A percentile compares a stretch with the other conserved stretches of the same genome.
phyloP scores from a whole-genome alignment of 2,113 vertebrate species.

The Apus apus region DNA sequence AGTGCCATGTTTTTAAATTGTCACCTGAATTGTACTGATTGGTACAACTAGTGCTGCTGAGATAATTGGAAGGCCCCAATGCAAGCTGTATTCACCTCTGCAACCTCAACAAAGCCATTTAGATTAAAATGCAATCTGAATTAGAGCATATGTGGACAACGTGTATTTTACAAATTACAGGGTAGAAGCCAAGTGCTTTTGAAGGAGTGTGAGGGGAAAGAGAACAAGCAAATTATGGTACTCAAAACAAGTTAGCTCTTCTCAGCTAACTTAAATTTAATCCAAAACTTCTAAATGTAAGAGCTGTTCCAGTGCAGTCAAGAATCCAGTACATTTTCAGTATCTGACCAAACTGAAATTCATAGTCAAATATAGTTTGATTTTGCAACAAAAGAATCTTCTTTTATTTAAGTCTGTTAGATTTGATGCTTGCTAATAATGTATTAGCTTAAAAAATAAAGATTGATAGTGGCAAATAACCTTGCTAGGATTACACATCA shows the following conservation, averaged over 20 bases:
- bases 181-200: not conserved
- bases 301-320: not conserved
- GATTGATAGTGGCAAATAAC: not conserved
- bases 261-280: not conserved
- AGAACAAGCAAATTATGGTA: not conserved
- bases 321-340: not conserved
- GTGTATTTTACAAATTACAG: not conserved
- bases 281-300: not conserved
- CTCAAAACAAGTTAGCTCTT: not conserved
- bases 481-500: not conserved
- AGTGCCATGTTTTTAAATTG: not conserved
- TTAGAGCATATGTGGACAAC: not conserved
- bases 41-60: not conserved
- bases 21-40: not conserved
- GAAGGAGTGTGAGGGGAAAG: not conserved
- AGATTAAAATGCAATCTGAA: not conserved
- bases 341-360: not conserved
- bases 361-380: not conserved
- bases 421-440: not conserved
- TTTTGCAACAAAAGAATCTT: not conserved
- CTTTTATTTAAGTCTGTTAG: not conserved
- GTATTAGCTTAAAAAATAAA: not conserved
- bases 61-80: not conserved
- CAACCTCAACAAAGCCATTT: not conserved
- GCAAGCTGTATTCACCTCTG: not conserved